Evolutionary conservation across 2,113 vertebrate species (phyloP).

Genomic region (Sigmodon hispidus): DNA sequence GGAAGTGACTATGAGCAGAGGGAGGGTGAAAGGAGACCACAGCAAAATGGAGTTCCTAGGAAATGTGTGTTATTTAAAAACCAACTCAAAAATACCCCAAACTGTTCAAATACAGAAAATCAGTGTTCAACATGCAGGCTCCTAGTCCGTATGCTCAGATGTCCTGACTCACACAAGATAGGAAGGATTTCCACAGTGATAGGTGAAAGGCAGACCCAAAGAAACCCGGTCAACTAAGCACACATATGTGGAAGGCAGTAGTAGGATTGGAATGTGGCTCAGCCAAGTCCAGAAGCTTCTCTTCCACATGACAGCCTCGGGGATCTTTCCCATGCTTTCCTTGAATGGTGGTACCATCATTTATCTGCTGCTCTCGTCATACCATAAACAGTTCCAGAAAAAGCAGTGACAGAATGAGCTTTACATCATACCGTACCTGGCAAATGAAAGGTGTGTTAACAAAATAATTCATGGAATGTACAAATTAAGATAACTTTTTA

Average conservation of each 20-base stretch:
- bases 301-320: neutral
- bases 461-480: constrained; percentile 42
- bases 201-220: neutral
- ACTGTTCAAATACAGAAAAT: neutral
- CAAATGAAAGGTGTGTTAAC: constrained; percentile 41
- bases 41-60: neutral
- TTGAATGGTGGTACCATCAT: neutral
- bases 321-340: neutral
- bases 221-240: neutral
- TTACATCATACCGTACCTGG: constrained; percentile 24
- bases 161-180: neutral
- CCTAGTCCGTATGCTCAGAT: neutral
- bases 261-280: neutral
- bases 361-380: neutral
- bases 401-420: constrained; percentile 42
- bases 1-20: neutral
- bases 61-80: neutral
- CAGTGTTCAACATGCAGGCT: neutral
- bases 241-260: neutral
- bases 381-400: constrained; percentile 25
- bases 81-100: neutral
- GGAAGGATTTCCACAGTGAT: neutral
- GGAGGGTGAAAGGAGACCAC: neutral
- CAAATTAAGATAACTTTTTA: constrained; percentile 55
- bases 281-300: neutral